Percentiles rank a stretch among this genome's conserved stretches.
phyloP scores from a whole-genome alignment of 1,140 invertebrate species.

The Drosophila tropicalis region DNA sequence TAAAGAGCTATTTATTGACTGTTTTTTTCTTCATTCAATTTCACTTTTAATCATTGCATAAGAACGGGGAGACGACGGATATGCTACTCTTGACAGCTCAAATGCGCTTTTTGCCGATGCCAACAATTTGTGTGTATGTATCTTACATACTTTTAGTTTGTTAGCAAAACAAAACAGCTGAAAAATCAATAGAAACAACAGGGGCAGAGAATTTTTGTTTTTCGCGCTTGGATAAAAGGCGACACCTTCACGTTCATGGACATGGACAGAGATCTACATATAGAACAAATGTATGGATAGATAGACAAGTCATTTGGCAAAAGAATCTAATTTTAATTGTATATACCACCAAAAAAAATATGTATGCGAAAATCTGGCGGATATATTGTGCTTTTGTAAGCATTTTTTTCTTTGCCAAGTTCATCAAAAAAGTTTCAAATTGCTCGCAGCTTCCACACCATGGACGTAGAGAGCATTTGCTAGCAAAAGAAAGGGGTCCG shows the following conservation, averaged over 20 bases:
- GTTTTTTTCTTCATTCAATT: constrained; percentile 15
- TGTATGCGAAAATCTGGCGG: background rate
- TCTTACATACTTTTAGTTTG: constrained; percentile 4
- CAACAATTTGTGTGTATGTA: constrained; percentile 32
- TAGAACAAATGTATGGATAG: background rate
- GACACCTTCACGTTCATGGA: constrained; percentile 73
- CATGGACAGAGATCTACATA: constrained; percentile 46
- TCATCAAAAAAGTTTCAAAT: constrained; percentile 41
- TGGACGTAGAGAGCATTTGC: background rate
- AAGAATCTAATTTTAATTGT: constrained; percentile 67
- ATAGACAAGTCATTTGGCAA: constrained; percentile 44
- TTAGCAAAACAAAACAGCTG: constrained; percentile 46
- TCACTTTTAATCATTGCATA: constrained; percentile 33
- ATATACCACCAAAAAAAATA: constrained; percentile 23
- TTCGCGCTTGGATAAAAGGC: constrained; percentile 26
- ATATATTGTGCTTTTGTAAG: constrained; percentile 41
- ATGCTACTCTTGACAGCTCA: constrained; percentile 10
- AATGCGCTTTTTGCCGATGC: constrained; percentile 28
- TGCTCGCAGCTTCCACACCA: constrained; percentile 10
- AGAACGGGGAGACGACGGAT: constrained; percentile 7
- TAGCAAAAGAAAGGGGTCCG: background rate
- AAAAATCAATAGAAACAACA: constrained; percentile 51
- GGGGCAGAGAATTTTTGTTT: constrained; percentile 7
- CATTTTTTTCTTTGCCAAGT: constrained; percentile 69
- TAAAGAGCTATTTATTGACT: background rate